phyloP scores from a whole-genome alignment of 2,113 vertebrate species.

The Sorex fumeus region DNA sequence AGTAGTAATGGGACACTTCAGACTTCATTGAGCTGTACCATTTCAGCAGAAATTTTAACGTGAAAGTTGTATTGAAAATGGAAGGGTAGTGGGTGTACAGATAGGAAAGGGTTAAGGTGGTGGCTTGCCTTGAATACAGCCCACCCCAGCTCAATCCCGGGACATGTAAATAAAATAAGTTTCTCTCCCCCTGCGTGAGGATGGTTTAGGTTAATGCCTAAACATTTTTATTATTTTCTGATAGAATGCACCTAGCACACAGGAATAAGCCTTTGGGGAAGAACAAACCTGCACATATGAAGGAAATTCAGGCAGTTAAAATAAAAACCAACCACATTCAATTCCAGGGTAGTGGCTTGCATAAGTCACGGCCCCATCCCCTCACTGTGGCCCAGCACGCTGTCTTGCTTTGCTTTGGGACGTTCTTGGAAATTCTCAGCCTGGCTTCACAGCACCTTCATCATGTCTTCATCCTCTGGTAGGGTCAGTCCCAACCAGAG shows the following conservation, averaged over 20 bases:
- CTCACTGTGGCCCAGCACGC: fast-evolving
- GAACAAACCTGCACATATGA: constrained; percentile 7
- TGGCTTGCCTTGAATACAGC: too few species aligned
- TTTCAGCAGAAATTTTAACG: background rate
- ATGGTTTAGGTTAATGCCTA: background rate
- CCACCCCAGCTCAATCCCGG: too few species aligned
- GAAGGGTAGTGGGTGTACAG: background rate
- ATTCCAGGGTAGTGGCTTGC: constrained; percentile 56
- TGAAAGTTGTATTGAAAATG: background rate
- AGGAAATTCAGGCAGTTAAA: constrained; percentile 59
- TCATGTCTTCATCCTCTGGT: background rate
- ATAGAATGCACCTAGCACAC: background rate
- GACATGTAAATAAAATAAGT: too few species aligned
- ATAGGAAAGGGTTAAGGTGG: too few species aligned
- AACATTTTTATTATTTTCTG: background rate
- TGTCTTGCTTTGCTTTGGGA: constrained; percentile 36
- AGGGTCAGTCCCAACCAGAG: background rate
- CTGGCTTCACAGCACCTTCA: background rate
- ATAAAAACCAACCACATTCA: constrained; percentile 67
- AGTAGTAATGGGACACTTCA: background rate
- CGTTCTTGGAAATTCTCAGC: background rate
- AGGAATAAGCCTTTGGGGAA: background rate
- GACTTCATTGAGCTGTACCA: background rate
- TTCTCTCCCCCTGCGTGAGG: background rate
- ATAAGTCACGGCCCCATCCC: constrained; percentile 14